A percentile compares a stretch with the other conserved stretches of the same genome.
These are phyloP conservation scores for Meles meles DNA, from an alignment of 2,113 vertebrate genomes.

Conservation along the genomic window DNA sequence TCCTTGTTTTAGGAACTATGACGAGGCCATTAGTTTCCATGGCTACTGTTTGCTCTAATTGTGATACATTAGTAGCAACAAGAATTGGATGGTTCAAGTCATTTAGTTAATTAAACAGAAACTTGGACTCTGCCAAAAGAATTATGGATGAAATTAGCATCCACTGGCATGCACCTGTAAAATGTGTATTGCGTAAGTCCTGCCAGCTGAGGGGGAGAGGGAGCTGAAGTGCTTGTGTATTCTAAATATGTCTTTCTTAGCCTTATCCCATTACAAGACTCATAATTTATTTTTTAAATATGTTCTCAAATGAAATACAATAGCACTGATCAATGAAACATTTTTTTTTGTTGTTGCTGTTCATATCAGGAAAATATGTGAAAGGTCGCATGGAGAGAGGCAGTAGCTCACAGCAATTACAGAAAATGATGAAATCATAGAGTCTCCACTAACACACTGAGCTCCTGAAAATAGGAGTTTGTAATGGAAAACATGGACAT, in stretches of 20 bases:
- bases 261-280: accelerated
- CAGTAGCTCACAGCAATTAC: neutral
- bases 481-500: neutral
- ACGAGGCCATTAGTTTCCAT: conserved; percentile 71
- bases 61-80: conserved; percentile 73
- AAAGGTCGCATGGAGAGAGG: neutral
- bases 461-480: neutral
- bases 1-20: conserved; percentile 43
- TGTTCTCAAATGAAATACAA: neutral
- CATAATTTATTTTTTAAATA: neutral
- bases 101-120: conserved; percentile 78
- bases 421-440: conserved; percentile 11
- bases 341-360: neutral
- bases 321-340: neutral
- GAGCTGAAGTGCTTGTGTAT: accelerated
- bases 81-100: conserved; percentile 70
- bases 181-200: neutral
- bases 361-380: neutral
- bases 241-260: accelerated
- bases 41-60: conserved; percentile 78
- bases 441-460: neutral
- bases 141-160: neutral
- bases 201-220: neutral
- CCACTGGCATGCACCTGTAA: neutral
- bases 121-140: conserved; percentile 63